phyloP scores from a whole-genome alignment of 2,113 vertebrate species.

The human (Homo sapiens) region GRCh38 chr9:131850501-131851000 shows the following conservation, averaged over 20 bases:
- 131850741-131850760: rapidly evolving
- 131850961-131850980: too few species aligned
- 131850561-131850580: rapidly evolving
- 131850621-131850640: neutral
- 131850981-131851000: too few species aligned
- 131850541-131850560: neutral
- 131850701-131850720: neutral
- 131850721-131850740: neutral
- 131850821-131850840: neutral
- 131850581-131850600: too few species aligned
- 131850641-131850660: neutral
- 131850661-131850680: neutral
- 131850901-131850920: too few species aligned
- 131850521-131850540: neutral
- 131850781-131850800: too few species aligned
- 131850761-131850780: neutral
- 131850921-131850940: too few species aligned
- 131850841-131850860: too few species aligned
- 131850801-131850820: rapidly evolving
- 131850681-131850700: neutral
- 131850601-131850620: neutral
- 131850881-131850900: too few species aligned
- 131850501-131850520: rapidly evolving
- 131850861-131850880: too few species aligned
- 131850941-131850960: too few species aligned